Conservation (phyloP, 2,113 vertebrate genomes). For the Gadus macrocephalus region DNA sequence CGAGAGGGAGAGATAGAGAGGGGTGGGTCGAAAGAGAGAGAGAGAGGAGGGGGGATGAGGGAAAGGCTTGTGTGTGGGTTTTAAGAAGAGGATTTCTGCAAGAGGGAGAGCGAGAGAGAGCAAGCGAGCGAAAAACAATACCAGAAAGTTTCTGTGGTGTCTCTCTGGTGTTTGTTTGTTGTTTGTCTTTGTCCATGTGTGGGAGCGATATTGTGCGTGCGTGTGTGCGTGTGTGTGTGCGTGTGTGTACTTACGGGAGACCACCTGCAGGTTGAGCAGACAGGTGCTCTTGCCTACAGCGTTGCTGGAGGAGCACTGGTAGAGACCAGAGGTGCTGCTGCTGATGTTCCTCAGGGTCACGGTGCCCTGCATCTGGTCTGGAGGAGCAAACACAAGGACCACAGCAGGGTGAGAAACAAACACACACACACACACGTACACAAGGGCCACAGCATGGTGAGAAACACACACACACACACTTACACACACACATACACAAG, state of each 20-base stretch:
- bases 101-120: background rate
- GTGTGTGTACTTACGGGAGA: constrained; percentile 82
- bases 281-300: constrained; percentile 94
- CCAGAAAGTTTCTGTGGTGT: background rate
- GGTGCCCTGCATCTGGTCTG: constrained; percentile 96
- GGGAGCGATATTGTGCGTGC: background rate
- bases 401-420: background rate
- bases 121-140: background rate
- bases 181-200: background rate
- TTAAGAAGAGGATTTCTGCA: no score
- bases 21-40: no score
- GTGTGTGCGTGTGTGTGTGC: no score
- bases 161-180: no score
- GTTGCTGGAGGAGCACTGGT: constrained; percentile 94
- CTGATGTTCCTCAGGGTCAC: constrained; percentile 94
- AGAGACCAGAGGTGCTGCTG: constrained; percentile 85
- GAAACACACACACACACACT: background rate
- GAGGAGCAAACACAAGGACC: constrained; percentile 17
- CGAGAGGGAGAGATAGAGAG: no score
- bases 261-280: constrained; percentile 90
- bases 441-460: no score
- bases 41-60: no score
- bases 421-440: constrained; percentile 7
- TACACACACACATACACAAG: background rate
- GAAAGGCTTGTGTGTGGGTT: no score